Evolutionary conservation across 1,140 invertebrate species (phyloP), one percentile per base, ranked within the genome.

Genomic region (Palaemon carinicauda): DNA sequence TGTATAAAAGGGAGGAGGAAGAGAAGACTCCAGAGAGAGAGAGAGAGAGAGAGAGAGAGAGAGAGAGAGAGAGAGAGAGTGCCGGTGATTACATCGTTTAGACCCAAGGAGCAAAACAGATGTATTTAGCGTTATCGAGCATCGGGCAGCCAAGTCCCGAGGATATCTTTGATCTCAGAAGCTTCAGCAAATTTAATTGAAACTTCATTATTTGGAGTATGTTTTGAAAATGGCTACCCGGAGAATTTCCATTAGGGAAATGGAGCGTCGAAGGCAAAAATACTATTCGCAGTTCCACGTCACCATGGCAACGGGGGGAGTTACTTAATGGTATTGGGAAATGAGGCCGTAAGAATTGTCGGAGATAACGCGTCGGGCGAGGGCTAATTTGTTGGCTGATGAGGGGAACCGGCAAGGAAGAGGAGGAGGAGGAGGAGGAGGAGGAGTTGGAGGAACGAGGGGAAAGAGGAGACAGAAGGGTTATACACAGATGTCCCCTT

Each of bases 161-260:
- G 51, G 78, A 56, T 33, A 80, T 80, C 78, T 80, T 80, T 80
- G 78, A 80, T 80, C 78, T 80, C 56, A 80, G 51, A 80, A 80
- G 78, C 78, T 80, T 80, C 78, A 56, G 56, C 56, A 80, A 80
- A 80, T 80, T 80, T 80, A 80, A 80, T 80, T 80, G 78, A 80
- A 80, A 80, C 78, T 80, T 80, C 78, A 80, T 80, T 80, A 80
- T 80, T 56, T 31, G 24, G 78, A 80, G 78, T 80, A 80, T 80
- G 78, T 80, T 80, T 56, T 56, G 50, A 29, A 80, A 80, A 80
- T 33, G 21, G 52, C 51, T 53, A 31, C 31, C 78, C 56, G 51
- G 78, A 60, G 78, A 81, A 71, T 69, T 81, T 71, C 65, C 33
- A 71, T 71, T 71, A 81, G 33, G 60, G 80, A 80, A 80, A 80